These are phyloP conservation scores for Pan paniscus DNA, from an alignment of 2,113 vertebrate genomes.

Conservation along the genomic window DNA sequence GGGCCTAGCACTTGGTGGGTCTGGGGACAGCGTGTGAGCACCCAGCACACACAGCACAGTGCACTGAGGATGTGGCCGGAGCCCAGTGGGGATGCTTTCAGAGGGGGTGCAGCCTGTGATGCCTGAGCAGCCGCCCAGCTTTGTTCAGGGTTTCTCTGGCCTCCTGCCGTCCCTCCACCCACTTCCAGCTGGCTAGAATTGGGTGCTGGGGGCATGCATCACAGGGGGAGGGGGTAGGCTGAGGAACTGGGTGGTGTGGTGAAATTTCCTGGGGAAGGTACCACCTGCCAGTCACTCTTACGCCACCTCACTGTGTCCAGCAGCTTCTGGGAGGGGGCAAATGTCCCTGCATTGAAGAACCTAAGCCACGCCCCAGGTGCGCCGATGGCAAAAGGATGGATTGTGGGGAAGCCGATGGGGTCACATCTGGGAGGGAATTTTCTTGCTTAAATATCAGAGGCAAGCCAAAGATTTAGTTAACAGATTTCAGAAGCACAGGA, in stretches of 20 bases:
- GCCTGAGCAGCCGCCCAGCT: not conserved
- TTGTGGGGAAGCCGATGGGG: not conserved
- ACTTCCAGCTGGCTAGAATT: not conserved
- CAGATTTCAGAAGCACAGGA: not conserved
- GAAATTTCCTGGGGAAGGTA: not conserved
- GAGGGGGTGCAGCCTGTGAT: no score
- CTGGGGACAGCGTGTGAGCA: not conserved
- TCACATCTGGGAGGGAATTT: not conserved
- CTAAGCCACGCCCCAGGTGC: not conserved
- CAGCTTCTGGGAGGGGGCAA: not conserved
- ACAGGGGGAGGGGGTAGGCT: no score
- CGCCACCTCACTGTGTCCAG: no score
- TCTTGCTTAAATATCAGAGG: not conserved
- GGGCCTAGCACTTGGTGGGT: not conserved
- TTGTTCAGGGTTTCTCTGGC: not conserved
- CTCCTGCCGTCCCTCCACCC: not conserved
- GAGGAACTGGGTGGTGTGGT: not conserved
- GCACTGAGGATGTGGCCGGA: not conserved
- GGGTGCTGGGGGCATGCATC: not conserved
- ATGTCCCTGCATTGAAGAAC: not conserved
- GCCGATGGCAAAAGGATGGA: not conserved
- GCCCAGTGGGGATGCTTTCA: fast-evolving
- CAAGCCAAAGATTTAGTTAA: not conserved
- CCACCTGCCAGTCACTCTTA: not conserved
- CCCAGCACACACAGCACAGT: not conserved